These are phyloP conservation scores for Selene dorsalis DNA, from an alignment of 2,797 vertebrate genomes.

Conservation along the genomic window DNA sequence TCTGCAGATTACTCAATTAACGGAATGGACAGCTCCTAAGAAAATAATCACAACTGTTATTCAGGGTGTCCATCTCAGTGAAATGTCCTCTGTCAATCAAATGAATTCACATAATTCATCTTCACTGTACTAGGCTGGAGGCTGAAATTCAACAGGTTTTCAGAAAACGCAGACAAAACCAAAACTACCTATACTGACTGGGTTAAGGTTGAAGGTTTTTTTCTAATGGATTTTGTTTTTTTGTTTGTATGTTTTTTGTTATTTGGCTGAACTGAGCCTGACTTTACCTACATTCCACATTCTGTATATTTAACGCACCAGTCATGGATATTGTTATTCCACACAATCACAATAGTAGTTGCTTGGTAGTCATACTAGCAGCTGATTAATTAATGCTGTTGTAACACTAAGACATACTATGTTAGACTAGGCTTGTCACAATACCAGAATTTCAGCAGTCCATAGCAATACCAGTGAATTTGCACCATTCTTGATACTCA, in stretches of 20 bases:
- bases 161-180: no score
- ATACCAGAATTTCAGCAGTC: no score
- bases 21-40: not conserved
- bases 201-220: no score
- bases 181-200: not conserved
- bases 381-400: slow-evolving; percentile 11
- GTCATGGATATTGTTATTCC: not conserved
- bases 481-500: no score
- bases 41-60: not conserved
- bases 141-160: not conserved
- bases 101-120: not conserved
- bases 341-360: not conserved
- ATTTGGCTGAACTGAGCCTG: not conserved
- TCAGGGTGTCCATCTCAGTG: not conserved
- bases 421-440: not conserved
- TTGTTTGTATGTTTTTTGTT: not conserved
- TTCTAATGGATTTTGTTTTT: no score
- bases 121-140: not conserved
- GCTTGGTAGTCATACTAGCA: not conserved
- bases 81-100: slow-evolving; percentile 3
- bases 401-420: slow-evolving; percentile 17
- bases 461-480: no score
- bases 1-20: not conserved
- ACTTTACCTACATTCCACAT: not conserved
- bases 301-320: not conserved